Percentiles rank a stretch among this genome's conserved stretches.
Conservation (phyloP, 2,113 vertebrate genomes). For the Lamprotornis superbus region DNA sequence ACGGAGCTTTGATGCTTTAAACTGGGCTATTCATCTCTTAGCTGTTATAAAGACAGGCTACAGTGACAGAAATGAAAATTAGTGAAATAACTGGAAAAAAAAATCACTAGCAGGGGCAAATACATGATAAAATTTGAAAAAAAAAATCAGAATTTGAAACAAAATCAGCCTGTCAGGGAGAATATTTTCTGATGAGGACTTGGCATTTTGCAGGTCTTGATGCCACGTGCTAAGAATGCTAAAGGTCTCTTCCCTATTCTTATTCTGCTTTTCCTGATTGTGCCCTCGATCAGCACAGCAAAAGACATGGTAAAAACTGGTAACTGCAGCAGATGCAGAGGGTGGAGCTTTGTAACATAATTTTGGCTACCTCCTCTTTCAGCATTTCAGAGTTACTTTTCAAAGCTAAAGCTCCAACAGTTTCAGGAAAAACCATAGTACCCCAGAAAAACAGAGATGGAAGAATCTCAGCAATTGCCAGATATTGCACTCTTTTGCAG, state of each 20-base stretch:
- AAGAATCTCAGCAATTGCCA: not conserved
- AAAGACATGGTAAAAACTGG: not conserved
- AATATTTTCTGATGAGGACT: not conserved
- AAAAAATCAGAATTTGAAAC: not conserved
- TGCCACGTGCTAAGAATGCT: accelerated
- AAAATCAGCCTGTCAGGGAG: not conserved
- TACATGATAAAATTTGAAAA: not conserved
- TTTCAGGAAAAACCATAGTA: not conserved
- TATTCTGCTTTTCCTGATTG: not conserved
- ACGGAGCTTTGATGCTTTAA: not conserved
- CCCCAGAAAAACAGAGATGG: not conserved
- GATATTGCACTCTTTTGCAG: not conserved
- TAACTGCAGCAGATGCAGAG: not conserved
- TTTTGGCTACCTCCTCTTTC: not conserved
- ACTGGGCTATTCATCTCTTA: not conserved
- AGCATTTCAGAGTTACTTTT: not conserved
- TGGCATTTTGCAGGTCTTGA: not conserved
- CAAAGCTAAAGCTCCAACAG: not conserved
- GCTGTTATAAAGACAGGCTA: not conserved
- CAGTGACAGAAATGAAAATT: not conserved
- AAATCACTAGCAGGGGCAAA: not conserved
- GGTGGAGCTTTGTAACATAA: not conserved
- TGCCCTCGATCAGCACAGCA: not conserved
- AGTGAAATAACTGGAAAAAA: not conserved
- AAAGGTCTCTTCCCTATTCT: not conserved